These are phyloP conservation scores for Heliangelus exortis DNA, from an alignment of 2,797 vertebrate species.

Conservation along the genomic window DNA sequence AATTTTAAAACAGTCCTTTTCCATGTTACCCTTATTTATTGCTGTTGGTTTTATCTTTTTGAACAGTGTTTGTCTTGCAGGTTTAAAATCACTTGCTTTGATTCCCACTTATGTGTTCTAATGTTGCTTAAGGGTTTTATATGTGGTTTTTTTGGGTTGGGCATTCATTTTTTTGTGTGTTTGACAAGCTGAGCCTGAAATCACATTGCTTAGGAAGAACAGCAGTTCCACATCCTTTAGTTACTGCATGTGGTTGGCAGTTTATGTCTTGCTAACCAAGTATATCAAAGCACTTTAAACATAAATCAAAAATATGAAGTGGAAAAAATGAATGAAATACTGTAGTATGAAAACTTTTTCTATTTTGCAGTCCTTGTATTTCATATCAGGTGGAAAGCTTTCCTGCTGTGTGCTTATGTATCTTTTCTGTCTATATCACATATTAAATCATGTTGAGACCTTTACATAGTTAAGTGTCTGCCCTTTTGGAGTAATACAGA, in stretches of 20 bases:
- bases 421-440: constrained; percentile 6
- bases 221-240: neutral
- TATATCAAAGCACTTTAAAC: constrained; percentile 14
- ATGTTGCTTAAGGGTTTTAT: neutral
- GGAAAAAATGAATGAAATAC: neutral
- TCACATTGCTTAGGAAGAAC: neutral
- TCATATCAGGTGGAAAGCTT: constrained; percentile 1
- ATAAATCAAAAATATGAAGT: neutral
- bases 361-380: neutral
- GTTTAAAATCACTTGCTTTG: neutral
- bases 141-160: neutral
- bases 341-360: neutral
- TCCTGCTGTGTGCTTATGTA: constrained; percentile 8
- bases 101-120: neutral
- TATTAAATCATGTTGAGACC: constrained; percentile 31
- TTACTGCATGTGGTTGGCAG: neutral
- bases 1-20: neutral
- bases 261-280: neutral
- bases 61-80: neutral
- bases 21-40: neutral
- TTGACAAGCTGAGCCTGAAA: neutral
- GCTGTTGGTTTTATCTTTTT: neutral
- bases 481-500: neutral
- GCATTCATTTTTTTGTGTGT: neutral
- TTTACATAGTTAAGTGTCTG: neutral